Evolutionary conservation across 2,888 invertebrate genomes (phyloP), one percentile per base, ranked within the genome.

Genomic region (Drosophila pseudotakahashii): DNA sequence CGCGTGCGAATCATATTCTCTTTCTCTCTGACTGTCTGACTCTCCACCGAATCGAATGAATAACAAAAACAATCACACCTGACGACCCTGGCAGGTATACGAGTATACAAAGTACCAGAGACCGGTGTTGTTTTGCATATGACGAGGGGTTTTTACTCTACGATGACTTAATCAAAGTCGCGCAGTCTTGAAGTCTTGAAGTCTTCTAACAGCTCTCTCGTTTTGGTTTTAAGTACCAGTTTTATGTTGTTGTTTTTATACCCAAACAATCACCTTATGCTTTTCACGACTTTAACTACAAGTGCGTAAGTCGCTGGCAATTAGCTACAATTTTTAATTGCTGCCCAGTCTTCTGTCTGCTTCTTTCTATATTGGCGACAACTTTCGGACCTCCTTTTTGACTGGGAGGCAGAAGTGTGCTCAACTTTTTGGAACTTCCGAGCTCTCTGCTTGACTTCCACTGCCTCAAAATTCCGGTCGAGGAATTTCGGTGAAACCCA

Each of bases 381-480:
- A 87, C 89, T 70, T 45, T 82, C 89, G 54, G 77, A 87, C 86
- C 86, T 89, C 86, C 89, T 59, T 55, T 55, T 45, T 1, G 45
- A 13, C 44, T 39, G n/a, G 88, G 85, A 89, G 86, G 86, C 77
- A 77, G 88, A 75, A 72, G 86, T 86, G 89, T 89, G 89, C 78
- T 70, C 37, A 57, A 73, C 54, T 68, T 64, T 64, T 60, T 30
- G 48, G 41, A 44, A 52, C 52, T 52, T 32, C 51, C 57, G 47
- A 51, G 60, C 47, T 37, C 54, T 50, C 69, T 59, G 47, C 62
- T 50, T 44, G 63, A 48, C 34, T 48, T 48, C 48, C 48, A 48
- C 11, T 19, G 16, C 48, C 48, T 34, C 34, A 48, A 48, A 48
- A 48, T 48, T 48, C 48, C 48, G 48, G 6, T 16, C 5, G 7